phyloP scores from a whole-genome alignment of 1,140 invertebrate genomes.

The Drosophila jambulina region DNA sequence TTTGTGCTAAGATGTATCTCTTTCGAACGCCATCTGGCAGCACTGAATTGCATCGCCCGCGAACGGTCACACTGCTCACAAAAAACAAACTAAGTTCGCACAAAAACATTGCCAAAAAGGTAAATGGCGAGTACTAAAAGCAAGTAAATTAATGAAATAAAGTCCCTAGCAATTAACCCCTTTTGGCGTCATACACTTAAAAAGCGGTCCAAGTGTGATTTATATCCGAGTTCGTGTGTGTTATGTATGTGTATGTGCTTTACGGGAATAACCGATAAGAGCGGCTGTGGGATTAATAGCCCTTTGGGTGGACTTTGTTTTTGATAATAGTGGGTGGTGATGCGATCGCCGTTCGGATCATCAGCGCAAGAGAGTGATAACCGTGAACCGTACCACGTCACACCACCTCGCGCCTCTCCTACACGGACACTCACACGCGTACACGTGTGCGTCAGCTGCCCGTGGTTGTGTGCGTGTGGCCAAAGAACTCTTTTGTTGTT shows the following conservation, averaged over 20 bases:
- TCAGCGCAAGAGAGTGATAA: conserved; percentile 20
- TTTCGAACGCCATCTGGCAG: neutral
- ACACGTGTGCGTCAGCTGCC: conserved; percentile 19
- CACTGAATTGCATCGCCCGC: neutral
- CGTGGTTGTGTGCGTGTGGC: neutral
- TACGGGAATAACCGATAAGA: conserved; percentile 43
- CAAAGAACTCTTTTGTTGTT: conserved; percentile 43
- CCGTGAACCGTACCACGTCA: conserved; percentile 35
- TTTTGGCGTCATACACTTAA: neutral
- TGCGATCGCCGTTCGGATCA: conserved; percentile 8
- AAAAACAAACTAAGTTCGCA: conserved; percentile 49
- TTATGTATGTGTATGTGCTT: neutral
- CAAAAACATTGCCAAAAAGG: conserved; percentile 64
- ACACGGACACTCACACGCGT: neutral
- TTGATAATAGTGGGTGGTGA: conserved; percentile 45
- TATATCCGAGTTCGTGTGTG: neutral
- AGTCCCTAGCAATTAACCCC: conserved; percentile 2
- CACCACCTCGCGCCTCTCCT: neutral
- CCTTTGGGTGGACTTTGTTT: conserved; percentile 26
- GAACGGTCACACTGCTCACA: conserved; percentile 26
- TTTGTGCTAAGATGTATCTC: neutral
- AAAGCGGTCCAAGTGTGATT: neutral
- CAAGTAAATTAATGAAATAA: neutral
- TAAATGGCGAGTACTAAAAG: conserved; percentile 32
- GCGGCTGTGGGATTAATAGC: conserved; percentile 21